A percentile compares a stretch with the other conserved stretches of the same genome.
These are phyloP conservation scores for Sus scrofa DNA, from an alignment of 2,113 vertebrate genomes.

Conservation along the genomic window T2T-Sscrofa CM000830.6:41055001-41055500, in stretches of 20 bases:
- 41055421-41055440: background rate
- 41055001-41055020: background rate
- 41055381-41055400: background rate
- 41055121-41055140: background rate
- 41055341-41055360: background rate
- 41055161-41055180: background rate
- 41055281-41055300: background rate
- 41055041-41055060: background rate
- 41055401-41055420: background rate
- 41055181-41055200: slow-evolving; percentile 9
- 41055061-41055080: background rate
- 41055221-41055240: background rate
- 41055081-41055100: background rate
- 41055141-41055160: background rate
- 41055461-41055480: background rate
- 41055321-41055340: background rate
- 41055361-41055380: background rate
- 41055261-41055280: background rate
- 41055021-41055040: slow-evolving; percentile 40
- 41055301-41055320: slow-evolving; percentile 26
- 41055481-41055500: background rate
- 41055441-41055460: background rate
- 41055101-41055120: slow-evolving; percentile 22
- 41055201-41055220: background rate
- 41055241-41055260: background rate